A percentile compares a stretch with the other conserved stretches of the same genome.
Evolutionary conservation across 2,888 invertebrate species (phyloP).

Genomic region (Cataglyphis albicans): DNA sequence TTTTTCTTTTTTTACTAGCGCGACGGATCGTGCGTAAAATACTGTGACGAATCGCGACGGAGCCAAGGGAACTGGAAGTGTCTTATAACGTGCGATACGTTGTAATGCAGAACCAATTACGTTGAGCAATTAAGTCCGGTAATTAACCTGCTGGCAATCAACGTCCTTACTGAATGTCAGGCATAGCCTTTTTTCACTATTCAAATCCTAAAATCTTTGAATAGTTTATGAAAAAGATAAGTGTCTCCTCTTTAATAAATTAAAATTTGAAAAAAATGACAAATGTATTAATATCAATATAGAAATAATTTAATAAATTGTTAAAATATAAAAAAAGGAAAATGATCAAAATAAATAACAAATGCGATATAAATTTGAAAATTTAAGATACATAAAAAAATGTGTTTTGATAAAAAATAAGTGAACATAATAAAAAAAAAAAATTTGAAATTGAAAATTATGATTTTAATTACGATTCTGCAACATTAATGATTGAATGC

Average conservation of each 20-base stretch:
- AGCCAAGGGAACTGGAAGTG: constrained; percentile 36
- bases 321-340: not conserved
- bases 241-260: not conserved
- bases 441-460: not conserved
- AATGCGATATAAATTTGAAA: not conserved
- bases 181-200: not conserved
- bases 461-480: not conserved
- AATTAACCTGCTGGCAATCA: constrained; percentile 46
- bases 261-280: not conserved
- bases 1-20: constrained; percentile 16
- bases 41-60: constrained; percentile 52
- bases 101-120: constrained; percentile 51
- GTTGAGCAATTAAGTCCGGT: constrained; percentile 43
- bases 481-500: constrained; percentile 6
- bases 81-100: constrained; percentile 41
- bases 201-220: not conserved
- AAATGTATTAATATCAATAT: not conserved
- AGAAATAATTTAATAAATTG: not conserved
- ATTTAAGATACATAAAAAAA: not conserved
- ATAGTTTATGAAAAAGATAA: not conserved
- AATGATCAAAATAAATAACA: not conserved
- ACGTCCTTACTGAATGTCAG: constrained; percentile 4
- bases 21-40: constrained; percentile 58
- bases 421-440: not conserved
- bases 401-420: not conserved